These are phyloP conservation scores for Elgonia sp. DNA, from an alignment of 2,888 invertebrate species.

Conservation along the genomic window DNA sequence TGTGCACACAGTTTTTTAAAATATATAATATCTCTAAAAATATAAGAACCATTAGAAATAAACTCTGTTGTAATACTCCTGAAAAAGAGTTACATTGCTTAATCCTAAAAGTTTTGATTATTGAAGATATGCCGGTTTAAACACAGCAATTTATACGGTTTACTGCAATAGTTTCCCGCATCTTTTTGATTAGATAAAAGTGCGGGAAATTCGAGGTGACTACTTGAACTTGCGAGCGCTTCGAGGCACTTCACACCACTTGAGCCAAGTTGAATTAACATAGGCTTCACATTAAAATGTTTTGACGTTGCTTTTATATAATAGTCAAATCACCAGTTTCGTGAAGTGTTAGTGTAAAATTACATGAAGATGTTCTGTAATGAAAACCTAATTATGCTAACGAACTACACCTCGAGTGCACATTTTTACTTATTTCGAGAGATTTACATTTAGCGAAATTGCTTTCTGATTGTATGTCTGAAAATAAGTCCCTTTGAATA, in stretches of 20 bases:
- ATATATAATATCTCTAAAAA: too few species aligned
- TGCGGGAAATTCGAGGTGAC: constrained; percentile 38
- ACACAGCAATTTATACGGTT: background rate
- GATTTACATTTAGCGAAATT: constrained; percentile 21
- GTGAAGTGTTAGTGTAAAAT: constrained; percentile 40
- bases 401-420: background rate
- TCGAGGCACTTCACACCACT: constrained; percentile 46
- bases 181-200: constrained; percentile 17
- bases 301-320: constrained; percentile 45
- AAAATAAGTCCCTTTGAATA: too few species aligned
- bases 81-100: too few species aligned
- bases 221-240: constrained; percentile 41
- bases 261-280: constrained; percentile 52
- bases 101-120: too few species aligned
- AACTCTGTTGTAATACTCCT: background rate
- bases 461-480: constrained; percentile 9
- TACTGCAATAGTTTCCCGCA: constrained; percentile 8
- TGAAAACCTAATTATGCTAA: constrained; percentile 57
- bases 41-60: background rate
- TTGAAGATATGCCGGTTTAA: background rate
- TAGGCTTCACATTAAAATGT: constrained; percentile 53
- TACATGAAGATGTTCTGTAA: constrained; percentile 55
- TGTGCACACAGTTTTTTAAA: too few species aligned
- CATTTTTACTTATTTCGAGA: constrained; percentile 10
- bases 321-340: constrained; percentile 28